Conservation (phyloP, 64 coral and sea anemone species). For the Montipora capricornis region DNA sequence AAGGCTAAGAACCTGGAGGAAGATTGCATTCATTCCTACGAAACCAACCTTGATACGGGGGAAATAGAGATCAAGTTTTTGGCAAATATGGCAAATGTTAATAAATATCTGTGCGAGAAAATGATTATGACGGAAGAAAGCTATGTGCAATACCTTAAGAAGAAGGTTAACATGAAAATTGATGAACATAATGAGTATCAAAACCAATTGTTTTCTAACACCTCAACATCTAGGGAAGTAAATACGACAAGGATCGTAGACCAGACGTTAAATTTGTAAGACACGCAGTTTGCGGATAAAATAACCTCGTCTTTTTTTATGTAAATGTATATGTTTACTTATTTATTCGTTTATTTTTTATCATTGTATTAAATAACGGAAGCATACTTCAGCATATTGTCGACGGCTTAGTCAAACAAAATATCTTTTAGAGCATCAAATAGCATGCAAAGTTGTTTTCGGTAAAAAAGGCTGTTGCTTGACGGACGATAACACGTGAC, state of each 20-base stretch:
- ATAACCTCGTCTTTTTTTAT: not conserved
- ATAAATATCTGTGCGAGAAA: constrained; percentile 60
- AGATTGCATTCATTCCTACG: constrained; percentile 22
- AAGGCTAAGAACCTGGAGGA: constrained; percentile 8
- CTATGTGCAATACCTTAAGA: constrained; percentile 46
- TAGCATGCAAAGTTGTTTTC: too few relatives aligned
- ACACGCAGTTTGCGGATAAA: not conserved
- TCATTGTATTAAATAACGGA: too few relatives aligned
- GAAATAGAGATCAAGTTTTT: constrained; percentile 40
- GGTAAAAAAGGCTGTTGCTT: too few relatives aligned
- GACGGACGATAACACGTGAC: too few relatives aligned
- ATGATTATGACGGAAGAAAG: constrained; percentile 48
- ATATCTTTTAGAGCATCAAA: too few relatives aligned
- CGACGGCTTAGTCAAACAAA: too few relatives aligned
- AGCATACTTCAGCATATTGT: too few relatives aligned
- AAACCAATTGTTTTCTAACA: not conserved
- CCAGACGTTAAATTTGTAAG: not conserved
- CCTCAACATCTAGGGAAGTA: not conserved
- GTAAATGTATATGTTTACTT: too few relatives aligned
- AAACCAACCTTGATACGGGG: constrained; percentile 38
- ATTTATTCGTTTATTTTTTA: too few relatives aligned
- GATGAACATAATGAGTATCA: not conserved
- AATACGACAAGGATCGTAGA: not conserved
- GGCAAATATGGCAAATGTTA: not conserved
- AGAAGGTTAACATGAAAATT: constrained; percentile 2